Percentiles rank a stretch among this genome's conserved stretches.
Evolutionary conservation across 2,113 vertebrate genomes (phyloP).

Genomic region (Neogobius melanostomus): DNA sequence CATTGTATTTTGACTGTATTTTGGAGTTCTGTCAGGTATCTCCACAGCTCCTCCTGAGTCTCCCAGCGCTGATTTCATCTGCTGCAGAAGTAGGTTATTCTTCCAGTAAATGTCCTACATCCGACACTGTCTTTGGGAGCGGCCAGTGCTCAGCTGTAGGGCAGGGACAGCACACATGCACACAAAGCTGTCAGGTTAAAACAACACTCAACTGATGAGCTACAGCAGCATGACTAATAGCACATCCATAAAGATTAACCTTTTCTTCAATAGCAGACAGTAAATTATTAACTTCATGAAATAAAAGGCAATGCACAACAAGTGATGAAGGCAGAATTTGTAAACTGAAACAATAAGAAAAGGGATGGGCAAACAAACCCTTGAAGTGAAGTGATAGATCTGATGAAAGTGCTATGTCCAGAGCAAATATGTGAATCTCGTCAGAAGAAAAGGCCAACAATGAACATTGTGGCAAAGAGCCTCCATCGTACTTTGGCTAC

Average conservation of each 20-base stretch:
- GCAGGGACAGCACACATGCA: slow-evolving; percentile 56
- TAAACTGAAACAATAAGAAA: slow-evolving; percentile 33
- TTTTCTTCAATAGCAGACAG: slow-evolving; percentile 6
- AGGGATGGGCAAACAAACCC: slow-evolving; percentile 37
- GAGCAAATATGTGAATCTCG: not conserved
- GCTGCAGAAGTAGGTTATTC: slow-evolving; percentile 29
- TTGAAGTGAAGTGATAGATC: slow-evolving; percentile 34
- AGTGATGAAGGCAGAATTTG: slow-evolving; percentile 49
- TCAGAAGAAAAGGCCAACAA: not conserved
- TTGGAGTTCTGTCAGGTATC: not conserved
- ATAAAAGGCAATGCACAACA: slow-evolving; percentile 47
- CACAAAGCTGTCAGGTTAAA: slow-evolving; percentile 54
- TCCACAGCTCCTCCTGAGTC: slow-evolving; percentile 10
- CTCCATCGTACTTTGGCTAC: not conserved
- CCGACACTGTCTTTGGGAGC: slow-evolving; percentile 50
- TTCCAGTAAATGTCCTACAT: slow-evolving; percentile 38
- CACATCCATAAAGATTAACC: slow-evolving; percentile 36
- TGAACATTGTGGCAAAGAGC: not conserved
- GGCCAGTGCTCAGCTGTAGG: slow-evolving; percentile 73
- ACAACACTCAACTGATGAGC: slow-evolving; percentile 12
- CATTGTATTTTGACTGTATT: not conserved
- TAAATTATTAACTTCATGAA: slow-evolving; percentile 48
- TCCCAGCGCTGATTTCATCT: slow-evolving; percentile 22
- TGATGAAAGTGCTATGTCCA: slow-evolving; percentile 54
- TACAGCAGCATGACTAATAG: slow-evolving; percentile 16